Conservation (phyloP, 2,113 vertebrate species). For the Anarhynchus alexandrinus region DNA sequence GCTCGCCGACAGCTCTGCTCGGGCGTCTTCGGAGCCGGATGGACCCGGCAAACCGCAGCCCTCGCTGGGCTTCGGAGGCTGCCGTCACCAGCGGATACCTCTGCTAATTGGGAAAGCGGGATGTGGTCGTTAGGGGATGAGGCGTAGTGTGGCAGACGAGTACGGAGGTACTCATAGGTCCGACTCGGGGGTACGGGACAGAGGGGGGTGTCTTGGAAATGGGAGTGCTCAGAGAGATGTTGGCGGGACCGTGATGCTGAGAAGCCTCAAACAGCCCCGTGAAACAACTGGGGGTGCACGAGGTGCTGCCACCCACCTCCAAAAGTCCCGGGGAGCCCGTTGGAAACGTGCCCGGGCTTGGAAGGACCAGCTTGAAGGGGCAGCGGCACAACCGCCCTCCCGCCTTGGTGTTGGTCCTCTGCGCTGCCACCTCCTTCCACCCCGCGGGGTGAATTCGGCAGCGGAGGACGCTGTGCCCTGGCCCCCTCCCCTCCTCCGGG, state of each 20-base stretch:
- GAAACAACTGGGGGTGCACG: not conserved
- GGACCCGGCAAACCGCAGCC: not conserved
- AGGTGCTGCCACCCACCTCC: not conserved
- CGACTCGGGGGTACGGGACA: rapidly evolving
- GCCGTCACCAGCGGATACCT: not conserved
- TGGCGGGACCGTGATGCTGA: not conserved
- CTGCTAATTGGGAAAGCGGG: not conserved
- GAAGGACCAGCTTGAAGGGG: not conserved
- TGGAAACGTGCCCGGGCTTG: not conserved
- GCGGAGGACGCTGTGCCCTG: not conserved
- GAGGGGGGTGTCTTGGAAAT: not conserved
- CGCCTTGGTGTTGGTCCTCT: not conserved
- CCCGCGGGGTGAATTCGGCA: rapidly evolving
- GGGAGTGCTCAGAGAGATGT: rapidly evolving
- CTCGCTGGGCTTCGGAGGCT: not conserved
- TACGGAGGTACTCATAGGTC: too few species aligned
- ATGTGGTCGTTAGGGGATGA: not conserved
- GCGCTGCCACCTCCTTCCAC: not conserved
- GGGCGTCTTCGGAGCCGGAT: rapidly evolving
- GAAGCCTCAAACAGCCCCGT: not conserved
- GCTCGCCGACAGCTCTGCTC: rapidly evolving
- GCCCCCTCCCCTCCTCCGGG: not conserved
- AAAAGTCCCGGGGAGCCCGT: not conserved
- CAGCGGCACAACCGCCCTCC: not conserved
- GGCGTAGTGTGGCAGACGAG: rapidly evolving